Evolutionary conservation across 2,888 invertebrate genomes (phyloP).

Genomic region (Agonopterix subpropinquella): DNA sequence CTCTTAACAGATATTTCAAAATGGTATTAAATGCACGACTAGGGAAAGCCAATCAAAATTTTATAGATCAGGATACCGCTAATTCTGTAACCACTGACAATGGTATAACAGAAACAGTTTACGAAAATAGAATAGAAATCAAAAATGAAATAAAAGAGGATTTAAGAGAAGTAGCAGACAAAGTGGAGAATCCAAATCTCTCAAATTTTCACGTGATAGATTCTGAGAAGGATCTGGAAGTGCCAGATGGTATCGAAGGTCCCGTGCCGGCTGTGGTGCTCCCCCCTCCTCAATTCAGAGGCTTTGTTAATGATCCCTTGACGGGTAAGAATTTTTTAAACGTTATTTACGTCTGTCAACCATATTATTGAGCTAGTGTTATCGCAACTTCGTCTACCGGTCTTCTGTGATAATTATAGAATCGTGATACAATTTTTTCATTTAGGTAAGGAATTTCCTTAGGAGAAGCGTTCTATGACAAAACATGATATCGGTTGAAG

Average conservation of each 20-base stretch:
- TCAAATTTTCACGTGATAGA: slow-evolving; percentile 58
- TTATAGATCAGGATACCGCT: background rate
- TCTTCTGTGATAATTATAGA: too few species aligned
- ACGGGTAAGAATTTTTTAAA: background rate
- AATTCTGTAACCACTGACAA: background rate
- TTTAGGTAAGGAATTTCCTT: too few species aligned
- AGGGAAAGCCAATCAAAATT: background rate
- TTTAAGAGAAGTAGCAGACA: too few species aligned
- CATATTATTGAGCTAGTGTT: too few species aligned
- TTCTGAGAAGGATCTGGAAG: slow-evolving; percentile 61
- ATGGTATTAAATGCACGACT: background rate
- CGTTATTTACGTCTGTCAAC: too few species aligned
- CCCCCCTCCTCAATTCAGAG: slow-evolving; percentile 35
- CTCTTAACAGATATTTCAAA: background rate
- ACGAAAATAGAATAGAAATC: background rate
- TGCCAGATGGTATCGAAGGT: slow-evolving; percentile 64
- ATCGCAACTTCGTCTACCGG: too few species aligned
- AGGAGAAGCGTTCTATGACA: too few species aligned
- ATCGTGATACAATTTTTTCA: too few species aligned
- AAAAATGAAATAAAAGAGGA: background rate
- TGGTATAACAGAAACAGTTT: background rate
- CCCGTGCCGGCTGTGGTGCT: slow-evolving; percentile 49
- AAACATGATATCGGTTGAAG: too few species aligned
- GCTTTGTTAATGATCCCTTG: background rate
- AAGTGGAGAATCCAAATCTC: slow-evolving; percentile 39